phyloP scores from a whole-genome alignment of 2,797 vertebrate species.

The Typhlichthys subterraneus region DNA sequence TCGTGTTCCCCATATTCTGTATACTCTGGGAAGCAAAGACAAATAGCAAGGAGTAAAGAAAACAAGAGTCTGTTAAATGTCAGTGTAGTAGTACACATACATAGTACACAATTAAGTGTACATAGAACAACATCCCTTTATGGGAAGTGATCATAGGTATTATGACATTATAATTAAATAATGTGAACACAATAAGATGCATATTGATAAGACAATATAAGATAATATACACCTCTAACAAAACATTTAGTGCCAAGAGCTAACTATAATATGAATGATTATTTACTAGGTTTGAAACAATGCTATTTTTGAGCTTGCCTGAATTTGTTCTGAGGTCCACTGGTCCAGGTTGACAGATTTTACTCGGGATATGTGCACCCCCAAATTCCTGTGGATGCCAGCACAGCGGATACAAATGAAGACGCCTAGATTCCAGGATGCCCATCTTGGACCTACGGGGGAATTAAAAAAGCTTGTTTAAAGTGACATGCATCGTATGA shows the following conservation, averaged over 20 bases:
- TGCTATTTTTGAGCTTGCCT: slow-evolving; percentile 72
- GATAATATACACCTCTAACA: background rate
- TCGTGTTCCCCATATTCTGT: slow-evolving; percentile 96
- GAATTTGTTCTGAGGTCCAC: slow-evolving; percentile 98
- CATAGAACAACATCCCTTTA: background rate
- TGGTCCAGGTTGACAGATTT: slow-evolving; percentile 98
- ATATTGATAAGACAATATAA: background rate
- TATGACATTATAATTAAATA: too few relatives aligned
- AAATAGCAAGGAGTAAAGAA: background rate
- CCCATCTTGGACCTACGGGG: slow-evolving; percentile 92
- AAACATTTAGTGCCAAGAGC: background rate
- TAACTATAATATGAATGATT: background rate
- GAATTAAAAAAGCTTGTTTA: background rate
- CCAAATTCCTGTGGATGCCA: slow-evolving; percentile 97
- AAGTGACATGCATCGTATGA: slow-evolving; percentile 5
- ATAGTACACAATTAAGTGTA: background rate
- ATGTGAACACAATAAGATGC: too few relatives aligned
- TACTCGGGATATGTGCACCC: slow-evolving; percentile 97
- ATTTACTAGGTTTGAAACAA: background rate
- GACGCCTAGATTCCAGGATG: slow-evolving; percentile 97
- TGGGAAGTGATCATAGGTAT: too few relatives aligned
- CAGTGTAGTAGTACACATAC: background rate
- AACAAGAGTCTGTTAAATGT: background rate
- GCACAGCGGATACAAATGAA: slow-evolving; percentile 98
- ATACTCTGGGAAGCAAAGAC: slow-evolving; percentile 79